These are phyloP conservation scores for Dendrocincla fuliginosa DNA, from an alignment of 2,797 vertebrate species.

Conservation along the genomic window DNA sequence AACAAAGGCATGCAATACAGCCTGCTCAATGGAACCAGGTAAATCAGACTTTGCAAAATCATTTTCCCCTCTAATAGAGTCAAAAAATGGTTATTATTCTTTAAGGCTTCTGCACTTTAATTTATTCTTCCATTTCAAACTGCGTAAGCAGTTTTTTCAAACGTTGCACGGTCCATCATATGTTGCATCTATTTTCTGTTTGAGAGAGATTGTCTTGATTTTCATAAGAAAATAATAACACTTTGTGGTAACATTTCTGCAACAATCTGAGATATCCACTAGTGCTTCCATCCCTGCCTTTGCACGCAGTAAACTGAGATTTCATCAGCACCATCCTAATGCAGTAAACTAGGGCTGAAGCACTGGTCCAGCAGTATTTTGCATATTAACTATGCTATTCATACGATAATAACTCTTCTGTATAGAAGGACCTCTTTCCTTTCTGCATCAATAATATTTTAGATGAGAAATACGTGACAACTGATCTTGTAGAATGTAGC, in stretches of 20 bases:
- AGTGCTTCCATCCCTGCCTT: background rate
- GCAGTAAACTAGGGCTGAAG: background rate
- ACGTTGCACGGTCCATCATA: background rate
- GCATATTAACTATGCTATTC: background rate
- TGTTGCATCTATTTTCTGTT: conserved; percentile 25
- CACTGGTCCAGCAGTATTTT: background rate
- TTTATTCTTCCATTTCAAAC: conserved; percentile 47
- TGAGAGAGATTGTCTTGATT: conserved; percentile 24
- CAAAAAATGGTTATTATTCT: conserved; percentile 51
- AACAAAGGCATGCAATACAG: background rate
- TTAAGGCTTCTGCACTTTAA: conserved; percentile 39
- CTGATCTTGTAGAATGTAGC: background rate
- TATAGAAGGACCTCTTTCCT: background rate
- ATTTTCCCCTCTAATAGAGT: conserved; percentile 59
- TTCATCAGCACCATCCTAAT: background rate
- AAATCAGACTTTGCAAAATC: conserved; percentile 47
- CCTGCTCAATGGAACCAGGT: background rate
- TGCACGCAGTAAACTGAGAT: background rate
- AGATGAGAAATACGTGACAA: background rate
- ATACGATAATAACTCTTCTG: background rate
- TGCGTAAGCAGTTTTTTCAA: conserved; percentile 17
- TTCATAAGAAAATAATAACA: conserved; percentile 39
- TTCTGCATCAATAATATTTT: background rate
- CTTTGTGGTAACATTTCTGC: background rate
- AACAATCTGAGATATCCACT: background rate